Evolutionary conservation across 2,797 vertebrate genomes (phyloP).

Genomic region (Sebastes cheni): DNA sequence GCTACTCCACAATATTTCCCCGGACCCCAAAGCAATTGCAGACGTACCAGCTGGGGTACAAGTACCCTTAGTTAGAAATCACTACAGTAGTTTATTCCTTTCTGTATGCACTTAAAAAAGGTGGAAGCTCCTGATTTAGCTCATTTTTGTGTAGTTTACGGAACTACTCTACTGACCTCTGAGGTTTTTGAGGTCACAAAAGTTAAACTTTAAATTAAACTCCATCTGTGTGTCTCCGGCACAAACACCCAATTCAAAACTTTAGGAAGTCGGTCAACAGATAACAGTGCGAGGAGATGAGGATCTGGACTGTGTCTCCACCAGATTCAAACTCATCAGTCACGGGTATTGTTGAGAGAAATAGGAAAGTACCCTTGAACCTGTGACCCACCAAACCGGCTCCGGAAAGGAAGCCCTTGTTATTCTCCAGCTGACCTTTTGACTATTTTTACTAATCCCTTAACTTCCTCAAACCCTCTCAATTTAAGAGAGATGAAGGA

Average conservation of each 20-base stretch:
- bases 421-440: conserved; percentile 28
- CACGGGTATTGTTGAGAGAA: conserved; percentile 40
- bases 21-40: not conserved
- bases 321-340: conserved; percentile 22
- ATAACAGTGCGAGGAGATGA: conserved; percentile 19
- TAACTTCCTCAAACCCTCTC: conserved; percentile 42
- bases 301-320: conserved; percentile 56
- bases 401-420: conserved; percentile 35
- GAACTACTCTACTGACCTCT: not conserved
- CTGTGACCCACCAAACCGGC: conserved; percentile 9
- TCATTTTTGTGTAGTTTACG: not conserved
- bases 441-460: conserved; percentile 48
- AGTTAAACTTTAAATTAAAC: not conserved
- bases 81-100: not conserved
- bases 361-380: conserved; percentile 38
- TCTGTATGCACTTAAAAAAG: not conserved
- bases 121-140: not conserved
- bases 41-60: not conserved
- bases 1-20: not conserved
- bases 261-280: not conserved
- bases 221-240: not conserved
- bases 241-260: conserved; percentile 14
- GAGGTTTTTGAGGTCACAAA: not conserved
- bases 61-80: not conserved
- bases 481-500: conserved; percentile 12